phyloP scores from a whole-genome alignment of 2,888 invertebrate species.

The Amaurobius ferox region DNA sequence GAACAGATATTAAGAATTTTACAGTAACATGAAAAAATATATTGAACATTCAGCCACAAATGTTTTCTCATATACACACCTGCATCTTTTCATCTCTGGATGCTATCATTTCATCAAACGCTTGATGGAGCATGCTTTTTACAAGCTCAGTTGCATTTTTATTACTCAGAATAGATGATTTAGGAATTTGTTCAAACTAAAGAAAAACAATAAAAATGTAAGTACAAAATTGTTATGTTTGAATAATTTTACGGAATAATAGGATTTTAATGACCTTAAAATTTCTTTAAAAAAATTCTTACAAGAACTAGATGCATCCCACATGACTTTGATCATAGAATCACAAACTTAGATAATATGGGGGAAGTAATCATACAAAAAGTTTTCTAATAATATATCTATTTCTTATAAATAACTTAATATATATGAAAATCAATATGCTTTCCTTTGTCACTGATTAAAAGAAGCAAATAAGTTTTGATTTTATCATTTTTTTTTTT shows the following conservation, averaged over 20 bases:
- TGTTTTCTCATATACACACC: background rate
- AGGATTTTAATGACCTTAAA: too few species aligned
- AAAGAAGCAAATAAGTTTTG: too few species aligned
- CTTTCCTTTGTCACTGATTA: too few species aligned
- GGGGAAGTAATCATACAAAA: too few species aligned
- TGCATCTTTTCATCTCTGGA: constrained; percentile 45
- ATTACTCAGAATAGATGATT: constrained; percentile 30
- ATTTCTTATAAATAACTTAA: too few species aligned
- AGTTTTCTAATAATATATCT: too few species aligned
- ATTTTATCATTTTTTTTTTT: too few species aligned
- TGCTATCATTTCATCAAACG: constrained; percentile 39
- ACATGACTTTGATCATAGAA: too few species aligned
- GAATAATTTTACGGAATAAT: background rate
- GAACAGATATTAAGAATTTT: background rate
- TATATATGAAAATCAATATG: too few species aligned
- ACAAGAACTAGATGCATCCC: background rate
- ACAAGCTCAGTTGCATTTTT: constrained; percentile 61
- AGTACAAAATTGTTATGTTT: background rate
- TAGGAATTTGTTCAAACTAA: constrained; percentile 59
- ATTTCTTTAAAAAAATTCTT: background rate
- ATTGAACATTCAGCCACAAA: background rate
- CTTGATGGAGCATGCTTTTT: constrained; percentile 39
- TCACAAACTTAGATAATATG: too few species aligned
- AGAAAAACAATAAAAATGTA: background rate
- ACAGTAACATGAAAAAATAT: background rate